Percentiles rank a stretch among this genome's conserved stretches.
These are phyloP conservation scores for Hesperia comma DNA, from an alignment of 2,888 invertebrate genomes.

Conservation along the genomic window DNA sequence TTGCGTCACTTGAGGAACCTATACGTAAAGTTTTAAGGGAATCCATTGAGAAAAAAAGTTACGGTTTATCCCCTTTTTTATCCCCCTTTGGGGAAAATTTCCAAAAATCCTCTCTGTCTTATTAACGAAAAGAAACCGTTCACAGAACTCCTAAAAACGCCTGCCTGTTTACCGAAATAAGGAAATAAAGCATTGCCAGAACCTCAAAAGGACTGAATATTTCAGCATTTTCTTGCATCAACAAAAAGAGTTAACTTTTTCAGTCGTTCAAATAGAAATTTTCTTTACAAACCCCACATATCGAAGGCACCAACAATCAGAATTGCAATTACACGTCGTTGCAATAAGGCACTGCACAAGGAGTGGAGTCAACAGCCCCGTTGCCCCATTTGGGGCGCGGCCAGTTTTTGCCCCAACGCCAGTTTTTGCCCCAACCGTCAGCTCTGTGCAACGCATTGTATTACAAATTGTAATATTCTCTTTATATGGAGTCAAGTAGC, in stretches of 20 bases:
- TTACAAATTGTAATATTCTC: constrained; percentile 77
- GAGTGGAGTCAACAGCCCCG: constrained; percentile 49
- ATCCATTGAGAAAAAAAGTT: no score
- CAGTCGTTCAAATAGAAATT: background rate
- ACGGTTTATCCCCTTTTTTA: no score
- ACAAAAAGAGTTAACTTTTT: background rate
- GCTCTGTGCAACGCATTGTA: constrained; percentile 58
- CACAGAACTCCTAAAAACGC: no score
- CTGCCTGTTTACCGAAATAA: no score
- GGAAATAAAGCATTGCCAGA: no score
- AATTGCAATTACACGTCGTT: constrained; percentile 29
- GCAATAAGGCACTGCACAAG: constrained; percentile 20
- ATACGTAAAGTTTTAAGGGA: no score
- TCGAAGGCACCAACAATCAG: constrained; percentile 18
- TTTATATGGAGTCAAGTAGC: constrained; percentile 43
- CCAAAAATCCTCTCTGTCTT: no score
- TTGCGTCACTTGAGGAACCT: no score
- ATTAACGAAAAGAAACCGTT: no score
- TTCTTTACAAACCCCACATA: background rate
- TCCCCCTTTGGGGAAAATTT: no score
- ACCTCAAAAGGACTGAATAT: no score
- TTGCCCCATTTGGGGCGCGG: constrained; percentile 56
- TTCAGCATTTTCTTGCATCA: no score
- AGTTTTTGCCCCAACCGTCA: background rate
- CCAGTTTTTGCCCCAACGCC: constrained; percentile 60